phyloP scores from a whole-genome alignment of 2,113 vertebrate genomes.

The Thermophis baileyi region DNA sequence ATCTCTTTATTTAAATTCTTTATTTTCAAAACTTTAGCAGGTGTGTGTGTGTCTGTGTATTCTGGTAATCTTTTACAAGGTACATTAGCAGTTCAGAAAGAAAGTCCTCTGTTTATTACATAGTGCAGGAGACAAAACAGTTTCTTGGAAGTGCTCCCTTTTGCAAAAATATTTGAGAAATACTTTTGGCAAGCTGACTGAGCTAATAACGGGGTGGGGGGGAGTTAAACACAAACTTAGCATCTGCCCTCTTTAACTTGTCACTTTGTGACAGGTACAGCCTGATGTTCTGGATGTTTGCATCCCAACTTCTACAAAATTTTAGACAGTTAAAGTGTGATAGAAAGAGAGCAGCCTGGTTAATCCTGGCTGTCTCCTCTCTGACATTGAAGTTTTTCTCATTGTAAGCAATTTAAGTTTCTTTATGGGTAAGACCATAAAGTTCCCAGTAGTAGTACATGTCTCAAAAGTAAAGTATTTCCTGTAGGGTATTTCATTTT shows the following conservation, averaged over 20 bases:
- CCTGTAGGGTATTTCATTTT: not conserved
- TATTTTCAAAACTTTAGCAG: slow-evolving; percentile 43
- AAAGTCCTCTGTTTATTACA: slow-evolving; percentile 45
- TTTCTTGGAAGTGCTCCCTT: slow-evolving; percentile 47
- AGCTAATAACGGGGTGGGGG: not conserved
- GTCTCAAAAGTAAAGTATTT: not conserved
- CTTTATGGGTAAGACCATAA: not conserved
- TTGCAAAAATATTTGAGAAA: slow-evolving; percentile 48
- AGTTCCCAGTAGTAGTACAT: not conserved
- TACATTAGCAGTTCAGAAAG: slow-evolving; percentile 41
- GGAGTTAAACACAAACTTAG: not conserved
- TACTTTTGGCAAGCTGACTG: slow-evolving; percentile 7
- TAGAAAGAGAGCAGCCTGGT: not conserved
- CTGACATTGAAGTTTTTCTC: slow-evolving; percentile 4
- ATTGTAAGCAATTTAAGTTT: rapidly evolving
- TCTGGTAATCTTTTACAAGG: slow-evolving; percentile 51
- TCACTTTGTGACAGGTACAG: slow-evolving; percentile 5
- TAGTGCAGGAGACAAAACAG: slow-evolving; percentile 43
- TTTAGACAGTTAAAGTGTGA: rapidly evolving
- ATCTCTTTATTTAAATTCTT: slow-evolving; percentile 18
- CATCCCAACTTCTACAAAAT: rapidly evolving
- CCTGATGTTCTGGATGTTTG: not conserved
- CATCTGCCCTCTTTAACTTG: not conserved
- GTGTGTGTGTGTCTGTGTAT: slow-evolving; percentile 32
- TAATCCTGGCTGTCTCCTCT: not conserved